Evolutionary conservation across 2,113 vertebrate genomes (phyloP).

Genomic region (Neogobius melanostomus): DNA sequence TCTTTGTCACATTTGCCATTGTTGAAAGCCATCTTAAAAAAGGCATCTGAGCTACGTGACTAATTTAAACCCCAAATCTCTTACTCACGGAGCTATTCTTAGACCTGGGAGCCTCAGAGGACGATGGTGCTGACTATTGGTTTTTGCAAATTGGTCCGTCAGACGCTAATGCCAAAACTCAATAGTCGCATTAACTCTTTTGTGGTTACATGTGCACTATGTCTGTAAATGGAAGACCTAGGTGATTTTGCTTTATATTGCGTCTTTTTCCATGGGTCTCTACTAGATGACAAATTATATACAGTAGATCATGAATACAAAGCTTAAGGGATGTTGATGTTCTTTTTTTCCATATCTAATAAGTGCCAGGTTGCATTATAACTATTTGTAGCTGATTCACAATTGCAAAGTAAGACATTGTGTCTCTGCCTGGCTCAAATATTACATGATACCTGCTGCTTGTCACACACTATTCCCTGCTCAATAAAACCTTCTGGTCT

Average conservation of each 20-base stretch:
- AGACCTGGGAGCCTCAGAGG: background rate
- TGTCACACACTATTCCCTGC: slow-evolving; percentile 31
- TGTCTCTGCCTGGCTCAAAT: slow-evolving; percentile 19
- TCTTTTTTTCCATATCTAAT: too few relatives aligned
- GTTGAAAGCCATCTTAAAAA: background rate
- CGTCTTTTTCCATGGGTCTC: too few relatives aligned
- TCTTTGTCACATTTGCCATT: background rate
- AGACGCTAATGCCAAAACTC: background rate
- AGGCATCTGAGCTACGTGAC: background rate
- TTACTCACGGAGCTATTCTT: slow-evolving; percentile 1
- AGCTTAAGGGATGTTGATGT: too few relatives aligned
- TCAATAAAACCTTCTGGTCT: slow-evolving; percentile 32
- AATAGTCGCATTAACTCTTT: background rate
- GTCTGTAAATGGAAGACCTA: too few relatives aligned
- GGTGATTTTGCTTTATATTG: too few relatives aligned
- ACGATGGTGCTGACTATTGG: background rate
- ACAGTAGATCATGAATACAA: too few relatives aligned
- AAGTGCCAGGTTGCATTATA: background rate
- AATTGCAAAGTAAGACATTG: slow-evolving; percentile 22
- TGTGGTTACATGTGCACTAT: background rate
- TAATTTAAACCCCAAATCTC: background rate
- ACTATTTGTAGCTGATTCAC: slow-evolving; percentile 25
- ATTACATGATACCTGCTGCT: slow-evolving; percentile 18
- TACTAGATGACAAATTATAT: too few relatives aligned
- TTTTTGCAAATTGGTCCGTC: background rate